Base-by-base conservation (phyloP, 2,113 vertebrate species). In the Chamaea fasciata region DNA sequence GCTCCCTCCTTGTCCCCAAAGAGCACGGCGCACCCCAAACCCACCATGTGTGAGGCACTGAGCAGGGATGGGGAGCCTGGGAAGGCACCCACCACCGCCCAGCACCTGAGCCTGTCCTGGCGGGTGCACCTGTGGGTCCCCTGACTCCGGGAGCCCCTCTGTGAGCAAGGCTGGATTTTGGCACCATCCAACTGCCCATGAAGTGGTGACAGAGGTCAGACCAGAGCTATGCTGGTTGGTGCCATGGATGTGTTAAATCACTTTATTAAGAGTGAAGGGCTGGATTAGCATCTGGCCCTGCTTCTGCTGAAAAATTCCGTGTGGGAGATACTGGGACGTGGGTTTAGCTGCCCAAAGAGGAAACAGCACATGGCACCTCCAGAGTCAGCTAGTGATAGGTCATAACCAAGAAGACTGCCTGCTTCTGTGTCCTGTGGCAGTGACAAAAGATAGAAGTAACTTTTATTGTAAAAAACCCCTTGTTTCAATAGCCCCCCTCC, bases 41-140 rank as follows among this genome's bases (percentile, higher is more conserved):
- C n/a, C 49, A 2, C 52, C 0, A 0, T 11, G 39, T 5, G 13
- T 18, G 31, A 10, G 49, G 41, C 31, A 8, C n/a, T 0, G 3
- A 21, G 42, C 0, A 0, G 52, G 59, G 44, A 28, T 3, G n/a
- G 64, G 57, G 35, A 39, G 13, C 55, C 69, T 53, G 46, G 3
- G 1, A 13, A 24, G 55, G 49, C 41, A 53, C 12, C 62, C 6
- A 2, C 2, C 55, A 28, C 37, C 64, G 79, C 69, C 5, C 2
- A 9, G 67, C 89, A 18, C 8, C 56, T 2, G 3, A 44, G 42
- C 64, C 82, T 47, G 59, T 31, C 57, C 26, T 5, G 53, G 11
- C 17, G 30, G 0, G 3, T 4, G 62, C n/a, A 47, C 50, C 64
- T 33, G 26, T 44, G 20, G 35, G 55, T 7, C 27, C 1, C 0